Percentiles rank a stretch among this genome's conserved stretches.
Conservation (phyloP, 2,888 invertebrate species). For the Plagodis pulveraria region DNA sequence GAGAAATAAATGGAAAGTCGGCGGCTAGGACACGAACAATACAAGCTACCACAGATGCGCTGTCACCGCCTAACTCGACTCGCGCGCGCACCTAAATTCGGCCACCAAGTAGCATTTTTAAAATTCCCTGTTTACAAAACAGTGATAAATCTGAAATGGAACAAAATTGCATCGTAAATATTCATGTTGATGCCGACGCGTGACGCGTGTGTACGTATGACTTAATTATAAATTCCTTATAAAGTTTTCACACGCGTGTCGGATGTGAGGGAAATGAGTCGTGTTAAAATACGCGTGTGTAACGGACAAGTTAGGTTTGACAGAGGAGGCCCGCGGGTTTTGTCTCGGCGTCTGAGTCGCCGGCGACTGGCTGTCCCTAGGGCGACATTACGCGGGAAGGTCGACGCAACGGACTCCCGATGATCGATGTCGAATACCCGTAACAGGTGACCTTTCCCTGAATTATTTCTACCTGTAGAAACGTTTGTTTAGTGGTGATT, state of each 20-base stretch:
- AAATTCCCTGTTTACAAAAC: constrained; percentile 68
- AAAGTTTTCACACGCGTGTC: constrained; percentile 68
- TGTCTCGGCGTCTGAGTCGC: constrained; percentile 67
- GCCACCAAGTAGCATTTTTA: constrained; percentile 72
- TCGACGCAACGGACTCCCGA: constrained; percentile 78
- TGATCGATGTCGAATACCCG: constrained; percentile 83
- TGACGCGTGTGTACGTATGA: constrained; percentile 56
- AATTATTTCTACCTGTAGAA: constrained; percentile 83
- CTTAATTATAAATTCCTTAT: constrained; percentile 75
- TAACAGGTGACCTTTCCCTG: constrained; percentile 83
- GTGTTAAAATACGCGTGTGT: constrained; percentile 62
- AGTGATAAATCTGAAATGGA: constrained; percentile 75
- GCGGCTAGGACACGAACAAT: constrained; percentile 82
- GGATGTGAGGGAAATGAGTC: constrained; percentile 52
- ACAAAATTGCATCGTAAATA: constrained; percentile 79
- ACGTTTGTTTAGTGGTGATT: constrained; percentile 82
- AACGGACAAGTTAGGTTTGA: constrained; percentile 69
- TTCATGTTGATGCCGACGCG: constrained; percentile 68
- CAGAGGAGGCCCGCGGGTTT: constrained; percentile 66
- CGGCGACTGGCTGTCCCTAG: constrained; percentile 68
- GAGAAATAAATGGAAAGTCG: constrained; percentile 86
- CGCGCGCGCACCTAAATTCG: constrained; percentile 63
- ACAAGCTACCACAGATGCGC: constrained; percentile 74
- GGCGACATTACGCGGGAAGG: constrained; percentile 79
- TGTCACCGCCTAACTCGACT: constrained; percentile 66